Base-by-base conservation (phyloP, 2,888 invertebrate genomes). In the Tridacna gigas region DNA sequence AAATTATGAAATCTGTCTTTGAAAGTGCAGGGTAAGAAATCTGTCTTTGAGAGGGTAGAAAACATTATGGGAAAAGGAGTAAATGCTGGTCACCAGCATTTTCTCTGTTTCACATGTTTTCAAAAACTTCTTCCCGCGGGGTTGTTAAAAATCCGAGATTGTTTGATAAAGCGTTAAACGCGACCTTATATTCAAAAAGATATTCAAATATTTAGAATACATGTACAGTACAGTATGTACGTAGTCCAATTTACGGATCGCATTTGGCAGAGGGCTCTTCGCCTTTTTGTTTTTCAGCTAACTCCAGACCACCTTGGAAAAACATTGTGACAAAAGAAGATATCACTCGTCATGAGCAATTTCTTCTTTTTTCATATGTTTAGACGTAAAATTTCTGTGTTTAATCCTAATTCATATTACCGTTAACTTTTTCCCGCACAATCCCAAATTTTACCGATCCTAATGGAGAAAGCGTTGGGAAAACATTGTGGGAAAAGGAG, bases 61-160 rank as follows among this genome's bases (percentile, higher is more conserved):
- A 66, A 66, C 37, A 66, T 66, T 66, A 3, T 28, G 66, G 37
- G 18, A 28, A 28, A 66, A 25, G 37, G 26, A 66, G 28, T 28
- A 66, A 66, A 28, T 66, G 26, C 66, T 66, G 15, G 66, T 28
- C 2, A 66, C 66, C 15, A 66, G 66, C 37, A 66, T 18, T 66
- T 66, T 66, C 26, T 66, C 37, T 13, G 2, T 66, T 37, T 66
- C 3, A 28, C 66, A 66, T 66, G 66, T 28, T 66, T 66, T 66
- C 26, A 63, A 13, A 22, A n/a, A 4, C 1, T 4, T 25, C 5
- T 4, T 22, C 1, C 13, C n/a, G 18, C 18, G 9, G n/a, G 4
- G 56, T 1, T 9, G n/a, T n/a, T 18, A 56, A 56, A 56, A 56
- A 20, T 4, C n/a, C 2, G 56, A 1, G 20, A n/a, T 20, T 56